Percentiles rank a stretch among this genome's conserved stretches.
Evolutionary conservation across 2,888 invertebrate genomes (phyloP).

Genomic region (Drosophila greeni): DNA sequence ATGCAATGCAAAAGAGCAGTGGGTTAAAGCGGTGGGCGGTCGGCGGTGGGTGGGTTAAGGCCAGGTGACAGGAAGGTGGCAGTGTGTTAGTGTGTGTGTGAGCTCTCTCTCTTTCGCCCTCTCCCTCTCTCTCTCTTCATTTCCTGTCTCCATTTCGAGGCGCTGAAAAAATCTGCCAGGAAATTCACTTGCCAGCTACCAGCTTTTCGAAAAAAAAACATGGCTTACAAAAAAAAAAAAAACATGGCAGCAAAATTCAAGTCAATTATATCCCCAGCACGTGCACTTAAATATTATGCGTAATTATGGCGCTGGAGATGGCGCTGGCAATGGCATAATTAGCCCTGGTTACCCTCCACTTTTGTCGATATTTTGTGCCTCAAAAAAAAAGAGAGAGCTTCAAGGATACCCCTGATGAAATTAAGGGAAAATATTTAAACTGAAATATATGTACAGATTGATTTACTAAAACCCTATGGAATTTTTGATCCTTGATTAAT

Average conservation of each 20-base stretch:
- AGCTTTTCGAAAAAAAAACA: neutral
- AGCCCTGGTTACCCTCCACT: slow-evolving; percentile 35
- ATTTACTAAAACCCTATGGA: too few relatives aligned
- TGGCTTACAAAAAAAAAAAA: neutral
- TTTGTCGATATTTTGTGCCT: slow-evolving; percentile 20
- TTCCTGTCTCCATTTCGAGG: slow-evolving; percentile 39
- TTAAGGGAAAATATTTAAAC: neutral
- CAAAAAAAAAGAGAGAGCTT: neutral
- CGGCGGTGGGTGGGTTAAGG: neutral
- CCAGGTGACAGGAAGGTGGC: slow-evolving; percentile 5
- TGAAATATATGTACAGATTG: too few relatives aligned
- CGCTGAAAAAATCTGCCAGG: slow-evolving; percentile 13
- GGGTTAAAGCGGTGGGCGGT: slow-evolving; percentile 2
- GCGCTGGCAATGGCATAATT: slow-evolving; percentile 65
- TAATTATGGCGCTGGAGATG: slow-evolving; percentile 60
- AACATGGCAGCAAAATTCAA: slow-evolving; percentile 7
- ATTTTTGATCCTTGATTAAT: neutral
- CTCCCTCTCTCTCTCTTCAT: slow-evolving; percentile 11
- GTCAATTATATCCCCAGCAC: slow-evolving; percentile 28
- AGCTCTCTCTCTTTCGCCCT: slow-evolving; percentile 9
- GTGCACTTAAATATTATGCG: slow-evolving; percentile 54
- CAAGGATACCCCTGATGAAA: neutral
- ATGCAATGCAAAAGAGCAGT: slow-evolving; percentile 37
- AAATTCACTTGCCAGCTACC: slow-evolving; percentile 26
- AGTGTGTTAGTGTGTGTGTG: slow-evolving; percentile 30